Evolutionary conservation across 1,140 invertebrate species (phyloP), one percentile per base, ranked within the genome.

Genomic region (Diorhabda carinulata): DNA sequence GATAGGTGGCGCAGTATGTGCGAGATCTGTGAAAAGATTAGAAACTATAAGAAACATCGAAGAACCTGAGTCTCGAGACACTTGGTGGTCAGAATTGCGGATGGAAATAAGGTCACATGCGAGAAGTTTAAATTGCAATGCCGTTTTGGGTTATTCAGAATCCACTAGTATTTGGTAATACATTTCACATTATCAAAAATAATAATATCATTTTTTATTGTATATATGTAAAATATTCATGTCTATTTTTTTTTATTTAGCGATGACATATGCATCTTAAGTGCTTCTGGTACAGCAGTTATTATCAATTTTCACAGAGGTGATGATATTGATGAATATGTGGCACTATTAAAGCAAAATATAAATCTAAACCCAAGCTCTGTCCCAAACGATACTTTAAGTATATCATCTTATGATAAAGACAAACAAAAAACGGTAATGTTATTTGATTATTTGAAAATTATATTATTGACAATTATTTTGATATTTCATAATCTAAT

Each of bases 101-200:
- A 96, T 95, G 83, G 96, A 98, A 87, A 91, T 98, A 67, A 84
- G 95, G 3, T 95, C 94, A 4, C 96, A 98, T 81, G 92, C 93
- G 3, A 85, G 94, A 66, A 91, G 95, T 10, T 83, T 98, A 47
- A 91, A 90, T 7, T 98, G 96, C 76, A 96, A 97, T 80, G 93
- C 95, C n/a, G 93, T 98, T 47, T 83, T 98, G 56, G 96, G 94
- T 2, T 98, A 98, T 80, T 86, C 86, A 64, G 96, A 98, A 84
- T 86, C 90, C 57, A 95, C 95, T 1, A 91, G 91, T 70, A 96
- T 98, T 75, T 94, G 92, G 93, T 94, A 83, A 86, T 25, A 25
- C 25, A 25, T 25, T 25, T 79, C 64, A 8, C 25, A 25, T 25
- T 25, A 25, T 25, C 25, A 25, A 25, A 25, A 25, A 25, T 25